These are phyloP conservation scores for Blomia tropicalis DNA, from an alignment of 2,888 invertebrate species.

Conservation along the genomic window DNA sequence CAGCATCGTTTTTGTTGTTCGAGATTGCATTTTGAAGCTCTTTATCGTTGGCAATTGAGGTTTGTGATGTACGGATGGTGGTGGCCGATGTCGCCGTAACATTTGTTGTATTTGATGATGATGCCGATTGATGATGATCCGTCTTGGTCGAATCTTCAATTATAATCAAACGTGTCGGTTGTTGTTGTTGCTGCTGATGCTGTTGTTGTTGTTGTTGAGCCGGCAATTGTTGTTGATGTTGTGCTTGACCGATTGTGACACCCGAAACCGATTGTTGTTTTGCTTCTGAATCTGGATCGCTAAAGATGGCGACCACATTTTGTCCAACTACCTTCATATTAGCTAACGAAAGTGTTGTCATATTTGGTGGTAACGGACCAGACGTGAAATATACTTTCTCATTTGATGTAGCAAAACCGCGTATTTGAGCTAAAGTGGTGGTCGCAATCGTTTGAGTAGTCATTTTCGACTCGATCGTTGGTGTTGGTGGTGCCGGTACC, in stretches of 20 bases:
- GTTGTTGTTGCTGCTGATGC: too few species aligned
- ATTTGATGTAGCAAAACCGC: neutral
- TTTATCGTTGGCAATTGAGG: too few species aligned
- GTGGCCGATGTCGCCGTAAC: neutral
- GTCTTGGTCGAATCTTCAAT: too few species aligned
- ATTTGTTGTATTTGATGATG: too few species aligned
- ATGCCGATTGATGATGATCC: too few species aligned
- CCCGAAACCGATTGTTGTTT: too few species aligned
- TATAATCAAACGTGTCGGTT: conserved; percentile 2
- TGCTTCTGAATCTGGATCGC: neutral
- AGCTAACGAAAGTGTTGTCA: conserved; percentile 1
- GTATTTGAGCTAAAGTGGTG: neutral
- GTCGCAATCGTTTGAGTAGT: neutral
- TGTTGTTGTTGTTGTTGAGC: too few species aligned
- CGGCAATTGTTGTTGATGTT: too few species aligned
- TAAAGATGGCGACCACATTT: conserved; percentile 8
- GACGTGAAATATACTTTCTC: neutral
- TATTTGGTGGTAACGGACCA: neutral
- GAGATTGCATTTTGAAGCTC: too few species aligned
- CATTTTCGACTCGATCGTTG: neutral
- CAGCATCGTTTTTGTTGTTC: neutral
- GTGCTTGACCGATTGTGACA: neutral
- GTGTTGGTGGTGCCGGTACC: neutral
- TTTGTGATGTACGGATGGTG: too few species aligned
- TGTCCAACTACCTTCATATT: conserved; percentile 2